phyloP scores from a whole-genome alignment of 2,113 vertebrate species.

The Neotoma lepida region DNA sequence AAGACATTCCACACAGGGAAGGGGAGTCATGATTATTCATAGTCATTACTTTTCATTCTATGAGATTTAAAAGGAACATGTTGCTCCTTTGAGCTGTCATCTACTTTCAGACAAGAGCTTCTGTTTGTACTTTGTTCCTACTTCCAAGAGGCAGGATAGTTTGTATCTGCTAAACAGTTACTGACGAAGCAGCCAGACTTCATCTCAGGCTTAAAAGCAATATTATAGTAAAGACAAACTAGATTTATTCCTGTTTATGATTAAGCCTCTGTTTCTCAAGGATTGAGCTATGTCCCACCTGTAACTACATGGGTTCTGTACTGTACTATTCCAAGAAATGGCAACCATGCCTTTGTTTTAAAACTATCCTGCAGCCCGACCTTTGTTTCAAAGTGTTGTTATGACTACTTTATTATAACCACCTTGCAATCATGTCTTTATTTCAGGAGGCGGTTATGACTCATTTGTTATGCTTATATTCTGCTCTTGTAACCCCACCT shows the following conservation, averaged over 20 bases:
- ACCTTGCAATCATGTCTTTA: background rate
- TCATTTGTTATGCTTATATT: background rate
- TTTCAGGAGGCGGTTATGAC: background rate
- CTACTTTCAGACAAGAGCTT: background rate
- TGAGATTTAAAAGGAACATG: background rate
- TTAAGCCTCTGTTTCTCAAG: background rate
- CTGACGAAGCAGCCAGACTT: background rate
- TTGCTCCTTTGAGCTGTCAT: background rate
- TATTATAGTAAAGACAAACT: background rate
- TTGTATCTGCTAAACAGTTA: constrained; percentile 12
- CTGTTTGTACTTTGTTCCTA: background rate
- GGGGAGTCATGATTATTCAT: background rate
- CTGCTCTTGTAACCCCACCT: background rate
- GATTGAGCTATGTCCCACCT: background rate
- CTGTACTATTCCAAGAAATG: background rate
- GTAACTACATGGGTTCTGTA: background rate
- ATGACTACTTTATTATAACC: background rate
- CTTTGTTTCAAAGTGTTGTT: background rate
- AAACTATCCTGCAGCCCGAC: background rate
- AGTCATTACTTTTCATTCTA: background rate
- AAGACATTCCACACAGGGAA: background rate
- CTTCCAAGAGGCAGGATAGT: background rate
- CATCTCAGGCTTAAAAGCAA: background rate
- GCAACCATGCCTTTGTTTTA: background rate
- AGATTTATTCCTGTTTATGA: background rate